Percentiles rank a stretch among this genome's conserved stretches.
Evolutionary conservation across 2,888 invertebrate species (phyloP).

Genomic region (Rhabditophanes sp.): DNA sequence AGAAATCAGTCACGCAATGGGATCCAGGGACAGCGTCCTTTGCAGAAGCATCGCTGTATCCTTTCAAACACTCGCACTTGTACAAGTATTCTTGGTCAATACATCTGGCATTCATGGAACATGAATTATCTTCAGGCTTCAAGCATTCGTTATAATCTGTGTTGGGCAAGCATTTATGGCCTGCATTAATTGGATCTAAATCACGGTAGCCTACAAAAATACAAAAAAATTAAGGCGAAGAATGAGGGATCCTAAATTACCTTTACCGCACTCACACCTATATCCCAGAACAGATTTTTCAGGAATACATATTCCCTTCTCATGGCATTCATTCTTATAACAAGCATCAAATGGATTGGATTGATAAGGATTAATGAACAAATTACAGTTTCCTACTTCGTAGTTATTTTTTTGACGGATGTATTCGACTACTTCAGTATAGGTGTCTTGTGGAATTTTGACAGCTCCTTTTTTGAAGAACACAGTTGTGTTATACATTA

Average conservation of each 20-base stretch:
- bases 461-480: conserved; percentile 37
- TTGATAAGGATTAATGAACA: conserved; percentile 38
- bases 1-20: conserved; percentile 39
- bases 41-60: conserved; percentile 36
- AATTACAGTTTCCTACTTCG: conserved; percentile 38
- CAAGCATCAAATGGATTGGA: conserved; percentile 41
- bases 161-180: conserved; percentile 34
- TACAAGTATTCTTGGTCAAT: conserved; percentile 41
- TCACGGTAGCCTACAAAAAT: conserved; percentile 33
- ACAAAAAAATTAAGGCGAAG: no score
- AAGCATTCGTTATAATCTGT: conserved; percentile 43
- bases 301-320: conserved; percentile 34
- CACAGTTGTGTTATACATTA: conserved; percentile 39
- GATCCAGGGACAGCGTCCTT: conserved; percentile 28
- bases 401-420: conserved; percentile 33
- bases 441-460: conserved; percentile 35
- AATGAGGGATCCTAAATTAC: no score
- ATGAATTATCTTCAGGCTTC: conserved; percentile 29
- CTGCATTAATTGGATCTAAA: conserved; percentile 36
- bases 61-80: conserved; percentile 39
- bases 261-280: conserved; percentile 30
- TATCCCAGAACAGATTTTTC: no score
- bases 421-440: conserved; percentile 31
- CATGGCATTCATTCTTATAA: conserved; percentile 40
- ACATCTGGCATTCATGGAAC: conserved; percentile 37